A percentile compares a stretch with the other conserved stretches of the same genome.
phyloP scores from a whole-genome alignment of 2,888 invertebrate genomes.

The Mechanitis messenoides region DNA sequence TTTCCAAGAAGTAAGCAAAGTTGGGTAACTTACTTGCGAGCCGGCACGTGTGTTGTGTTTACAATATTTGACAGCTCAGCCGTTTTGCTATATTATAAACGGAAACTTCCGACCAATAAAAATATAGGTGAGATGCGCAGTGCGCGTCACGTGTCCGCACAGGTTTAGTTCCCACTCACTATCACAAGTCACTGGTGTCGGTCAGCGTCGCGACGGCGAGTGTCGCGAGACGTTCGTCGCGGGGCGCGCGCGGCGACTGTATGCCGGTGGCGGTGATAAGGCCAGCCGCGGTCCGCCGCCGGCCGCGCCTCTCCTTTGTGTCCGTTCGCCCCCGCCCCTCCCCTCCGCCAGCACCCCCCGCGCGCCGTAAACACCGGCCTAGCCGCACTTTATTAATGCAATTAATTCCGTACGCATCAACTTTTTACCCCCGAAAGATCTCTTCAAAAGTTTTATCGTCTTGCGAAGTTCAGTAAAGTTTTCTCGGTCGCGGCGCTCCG shows the following conservation, averaged over 20 bases:
- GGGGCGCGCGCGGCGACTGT: constrained; percentile 66
- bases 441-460: constrained; percentile 28
- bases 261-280: constrained; percentile 68
- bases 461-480: constrained; percentile 37
- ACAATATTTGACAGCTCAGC: constrained; percentile 62
- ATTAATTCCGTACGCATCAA: constrained; percentile 62
- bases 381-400: constrained; percentile 63
- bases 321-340: constrained; percentile 40
- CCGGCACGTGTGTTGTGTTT: constrained; percentile 69
- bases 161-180: constrained; percentile 44
- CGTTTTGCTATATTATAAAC: constrained; percentile 48
- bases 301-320: constrained; percentile 73
- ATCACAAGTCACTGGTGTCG: constrained; percentile 45
- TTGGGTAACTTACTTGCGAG: constrained; percentile 62
- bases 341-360: constrained; percentile 40
- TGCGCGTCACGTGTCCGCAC: constrained; percentile 55
- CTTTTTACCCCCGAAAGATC: constrained; percentile 41
- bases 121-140: constrained; percentile 47
- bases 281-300: constrained; percentile 62
- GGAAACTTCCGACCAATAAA: constrained; percentile 47
- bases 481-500: constrained; percentile 33
- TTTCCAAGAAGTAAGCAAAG: constrained; percentile 4
- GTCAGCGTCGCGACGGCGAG: constrained; percentile 32
- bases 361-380: constrained; percentile 50
- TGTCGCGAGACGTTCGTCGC: constrained; percentile 52